Conservation (phyloP, 2,888 invertebrate genomes). For the Nephrocerus scutellatus region DNA sequence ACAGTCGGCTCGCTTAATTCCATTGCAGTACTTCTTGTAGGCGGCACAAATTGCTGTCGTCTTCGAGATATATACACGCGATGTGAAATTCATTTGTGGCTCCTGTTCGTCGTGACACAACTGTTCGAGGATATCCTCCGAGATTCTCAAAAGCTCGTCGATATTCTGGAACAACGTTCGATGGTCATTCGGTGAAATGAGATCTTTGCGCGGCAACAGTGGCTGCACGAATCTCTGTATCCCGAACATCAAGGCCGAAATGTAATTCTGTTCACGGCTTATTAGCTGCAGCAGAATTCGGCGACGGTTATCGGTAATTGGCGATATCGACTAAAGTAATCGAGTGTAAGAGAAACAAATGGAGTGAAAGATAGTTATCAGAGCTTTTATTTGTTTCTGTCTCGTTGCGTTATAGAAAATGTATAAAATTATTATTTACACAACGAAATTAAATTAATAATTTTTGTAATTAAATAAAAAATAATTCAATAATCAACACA, state of each 20-base stretch:
- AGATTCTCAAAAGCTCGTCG: constrained; percentile 68
- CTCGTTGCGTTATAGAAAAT: no score
- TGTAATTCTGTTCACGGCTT: constrained; percentile 71
- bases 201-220: constrained; percentile 65
- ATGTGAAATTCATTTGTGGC: constrained; percentile 57
- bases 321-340: constrained; percentile 44
- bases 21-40: constrained; percentile 76
- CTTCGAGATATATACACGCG: constrained; percentile 66
- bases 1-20: constrained; percentile 78
- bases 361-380: no score
- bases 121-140: constrained; percentile 74
- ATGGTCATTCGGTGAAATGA: constrained; percentile 70
- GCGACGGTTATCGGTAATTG: constrained; percentile 53
- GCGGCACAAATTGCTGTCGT: constrained; percentile 67
- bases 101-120: constrained; percentile 68
- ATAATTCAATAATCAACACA: no score
- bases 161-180: constrained; percentile 76
- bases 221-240: constrained; percentile 71
- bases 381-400: no score
- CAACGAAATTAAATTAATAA: no score
- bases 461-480: no score
- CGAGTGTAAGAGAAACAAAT: constrained; percentile 3
- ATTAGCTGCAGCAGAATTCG: constrained; percentile 68
- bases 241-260: constrained; percentile 70
- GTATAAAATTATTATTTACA: no score